These are phyloP conservation scores for Drosophila nigromelanica DNA, from an alignment of 1,140 invertebrate species.

Conservation along the genomic window DNA sequence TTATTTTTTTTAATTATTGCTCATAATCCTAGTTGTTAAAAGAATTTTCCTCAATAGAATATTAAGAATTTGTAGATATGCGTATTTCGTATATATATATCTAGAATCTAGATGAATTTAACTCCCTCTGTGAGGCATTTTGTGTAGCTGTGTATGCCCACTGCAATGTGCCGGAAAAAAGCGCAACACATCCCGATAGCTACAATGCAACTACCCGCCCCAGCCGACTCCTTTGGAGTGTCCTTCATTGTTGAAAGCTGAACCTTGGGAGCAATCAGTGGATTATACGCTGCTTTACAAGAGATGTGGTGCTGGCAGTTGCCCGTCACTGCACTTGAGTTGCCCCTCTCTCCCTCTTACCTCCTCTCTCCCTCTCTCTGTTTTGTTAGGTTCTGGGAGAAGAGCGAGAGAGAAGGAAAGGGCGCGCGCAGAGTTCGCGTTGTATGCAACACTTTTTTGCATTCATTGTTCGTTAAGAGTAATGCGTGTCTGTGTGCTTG, in stretches of 20 bases:
- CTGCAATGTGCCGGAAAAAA: not conserved
- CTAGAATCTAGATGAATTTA: no score
- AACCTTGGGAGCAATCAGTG: constrained; percentile 80
- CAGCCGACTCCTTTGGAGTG: constrained; percentile 26
- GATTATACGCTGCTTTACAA: constrained; percentile 72
- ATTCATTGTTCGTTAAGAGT: constrained; percentile 71
- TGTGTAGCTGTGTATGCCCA: not conserved
- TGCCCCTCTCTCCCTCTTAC: not conserved
- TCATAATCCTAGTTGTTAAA: no score
- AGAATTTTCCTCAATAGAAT: no score
- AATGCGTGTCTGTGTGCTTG: constrained; percentile 28
- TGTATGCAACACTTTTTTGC: constrained; percentile 57
- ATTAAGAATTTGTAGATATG: no score
- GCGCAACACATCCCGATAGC: constrained; percentile 15
- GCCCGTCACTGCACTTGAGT: constrained; percentile 15
- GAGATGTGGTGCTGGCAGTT: constrained; percentile 19
- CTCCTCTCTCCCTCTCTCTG: not conserved
- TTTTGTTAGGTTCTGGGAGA: constrained; percentile 4
- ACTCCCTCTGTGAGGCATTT: no score
- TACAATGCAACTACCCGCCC: not conserved
- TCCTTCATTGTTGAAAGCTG: constrained; percentile 76
- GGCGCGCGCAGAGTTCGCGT: constrained; percentile 12
- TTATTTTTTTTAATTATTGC: no score
- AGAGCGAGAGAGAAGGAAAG: constrained; percentile 6
- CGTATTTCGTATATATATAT: no score